phyloP scores from a whole-genome alignment of 2,888 invertebrate genomes.

The Melipona bicolor region DNA sequence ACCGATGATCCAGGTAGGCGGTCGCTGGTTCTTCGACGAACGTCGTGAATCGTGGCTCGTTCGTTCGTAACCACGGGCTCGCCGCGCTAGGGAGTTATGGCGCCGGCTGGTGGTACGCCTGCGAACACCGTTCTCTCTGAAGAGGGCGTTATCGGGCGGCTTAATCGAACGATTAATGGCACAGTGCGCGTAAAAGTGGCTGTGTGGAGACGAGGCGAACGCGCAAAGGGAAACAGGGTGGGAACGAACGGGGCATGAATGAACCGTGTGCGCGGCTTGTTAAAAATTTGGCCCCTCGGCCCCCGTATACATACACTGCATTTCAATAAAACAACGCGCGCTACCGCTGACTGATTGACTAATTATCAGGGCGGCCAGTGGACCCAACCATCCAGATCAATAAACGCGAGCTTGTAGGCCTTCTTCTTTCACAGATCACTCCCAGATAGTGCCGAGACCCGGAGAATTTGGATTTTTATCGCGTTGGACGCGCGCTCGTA shows the following conservation, averaged over 20 bases:
- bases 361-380: conserved; percentile 70
- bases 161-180: conserved; percentile 78
- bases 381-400: conserved; percentile 62
- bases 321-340: conserved; percentile 64
- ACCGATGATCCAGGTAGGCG: conserved; percentile 63
- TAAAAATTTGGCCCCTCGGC: conserved; percentile 50
- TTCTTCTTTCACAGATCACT: conserved; percentile 31
- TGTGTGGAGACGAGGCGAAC: conserved; percentile 44
- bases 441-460: conserved; percentile 27
- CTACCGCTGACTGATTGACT: conserved; percentile 75
- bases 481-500: background rate
- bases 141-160: conserved; percentile 71
- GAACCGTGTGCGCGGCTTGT: conserved; percentile 63
- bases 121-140: conserved; percentile 38
- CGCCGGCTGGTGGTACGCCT: conserved; percentile 56
- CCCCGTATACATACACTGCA: conserved; percentile 6
- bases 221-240: conserved; percentile 46
- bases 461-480: conserved; percentile 46
- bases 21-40: conserved; percentile 46
- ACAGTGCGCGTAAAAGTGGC: conserved; percentile 68
- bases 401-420: conserved; percentile 12
- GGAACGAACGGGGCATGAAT: conserved; percentile 55
- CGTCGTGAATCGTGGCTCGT: conserved; percentile 22
- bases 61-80: background rate
- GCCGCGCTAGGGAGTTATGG: conserved; percentile 56